Percentiles rank a stretch among this genome's conserved stretches.
These are phyloP conservation scores for Aselliscus stoliczkanus DNA, from an alignment of 2,797 vertebrate genomes.

Conservation along the genomic window DNA sequence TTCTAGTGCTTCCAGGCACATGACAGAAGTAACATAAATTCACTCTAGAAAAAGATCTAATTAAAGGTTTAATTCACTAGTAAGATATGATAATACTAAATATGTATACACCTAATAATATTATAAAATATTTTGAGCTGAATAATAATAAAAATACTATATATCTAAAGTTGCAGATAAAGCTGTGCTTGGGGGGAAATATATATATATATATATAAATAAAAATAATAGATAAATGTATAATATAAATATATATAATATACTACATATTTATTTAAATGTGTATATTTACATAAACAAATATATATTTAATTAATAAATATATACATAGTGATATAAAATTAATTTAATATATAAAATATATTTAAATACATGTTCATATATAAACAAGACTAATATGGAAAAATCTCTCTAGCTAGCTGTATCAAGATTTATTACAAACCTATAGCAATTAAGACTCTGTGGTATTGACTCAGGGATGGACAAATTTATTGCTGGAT, in stretches of 20 bases:
- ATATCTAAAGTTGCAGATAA: background rate
- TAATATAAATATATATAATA: background rate
- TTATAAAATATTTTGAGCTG: background rate
- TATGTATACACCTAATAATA: background rate
- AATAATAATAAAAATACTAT: background rate
- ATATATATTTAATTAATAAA: background rate
- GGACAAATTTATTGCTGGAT: background rate
- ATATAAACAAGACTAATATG: background rate
- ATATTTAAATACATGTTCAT: background rate
- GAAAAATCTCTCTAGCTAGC: background rate
- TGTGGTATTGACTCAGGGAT: background rate
- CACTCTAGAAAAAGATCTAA: background rate
- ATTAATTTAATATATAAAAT: background rate
- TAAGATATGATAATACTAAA: background rate
- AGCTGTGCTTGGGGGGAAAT: background rate
- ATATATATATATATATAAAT: background rate
- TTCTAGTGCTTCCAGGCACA: background rate
- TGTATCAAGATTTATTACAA: slow-evolving; percentile 20
- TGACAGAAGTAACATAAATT: background rate
- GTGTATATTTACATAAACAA: background rate
- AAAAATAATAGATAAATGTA: background rate
- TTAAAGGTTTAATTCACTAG: background rate
- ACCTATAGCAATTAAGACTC: background rate
- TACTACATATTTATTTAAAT: background rate
- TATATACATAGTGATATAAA: background rate